These are phyloP conservation scores for Phyllotreta striolata DNA, from an alignment of 2,888 invertebrate genomes.

Conservation along the genomic window DNA sequence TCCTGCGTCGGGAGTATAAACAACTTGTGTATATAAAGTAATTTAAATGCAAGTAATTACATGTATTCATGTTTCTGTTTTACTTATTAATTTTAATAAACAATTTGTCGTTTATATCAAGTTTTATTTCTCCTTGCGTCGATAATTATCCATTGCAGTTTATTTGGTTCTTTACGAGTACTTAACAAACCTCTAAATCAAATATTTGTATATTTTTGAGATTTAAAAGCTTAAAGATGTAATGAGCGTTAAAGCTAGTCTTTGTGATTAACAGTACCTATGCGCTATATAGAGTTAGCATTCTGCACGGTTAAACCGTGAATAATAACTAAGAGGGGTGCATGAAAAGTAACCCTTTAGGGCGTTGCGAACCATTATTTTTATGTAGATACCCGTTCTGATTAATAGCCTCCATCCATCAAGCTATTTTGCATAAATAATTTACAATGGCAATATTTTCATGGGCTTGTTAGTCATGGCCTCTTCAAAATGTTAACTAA, in stretches of 20 bases:
- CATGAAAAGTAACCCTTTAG: slow-evolving; percentile 47
- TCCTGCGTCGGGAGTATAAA: slow-evolving; percentile 58
- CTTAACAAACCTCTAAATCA: neutral
- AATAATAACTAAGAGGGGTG: slow-evolving; percentile 45
- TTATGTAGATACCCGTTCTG: slow-evolving; percentile 44
- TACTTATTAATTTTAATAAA: slow-evolving; percentile 64
- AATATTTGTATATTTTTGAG: slow-evolving; percentile 38
- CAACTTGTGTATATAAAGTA: slow-evolving; percentile 59
- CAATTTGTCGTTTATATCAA: slow-evolving; percentile 60
- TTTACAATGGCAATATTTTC: slow-evolving; percentile 37
- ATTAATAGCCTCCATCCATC: slow-evolving; percentile 46
- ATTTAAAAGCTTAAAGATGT: slow-evolving; percentile 48
- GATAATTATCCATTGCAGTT: neutral
- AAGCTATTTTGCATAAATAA: slow-evolving; percentile 42
- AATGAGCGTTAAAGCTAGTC: slow-evolving; percentile 48
- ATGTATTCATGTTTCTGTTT: slow-evolving; percentile 64
- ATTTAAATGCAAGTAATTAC: slow-evolving; percentile 58
- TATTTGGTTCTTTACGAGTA: neutral
- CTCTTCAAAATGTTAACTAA: neutral
- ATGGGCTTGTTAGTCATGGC: slow-evolving; percentile 28
- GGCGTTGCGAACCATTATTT: slow-evolving; percentile 47
- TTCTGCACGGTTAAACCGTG: slow-evolving; percentile 50
- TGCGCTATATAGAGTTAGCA: slow-evolving; percentile 18
- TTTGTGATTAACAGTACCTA: slow-evolving; percentile 36
- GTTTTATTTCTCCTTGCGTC: slow-evolving; percentile 32